phyloP scores from a whole-genome alignment of 1,140 invertebrate species.

The Drosophila hydei region DNA sequence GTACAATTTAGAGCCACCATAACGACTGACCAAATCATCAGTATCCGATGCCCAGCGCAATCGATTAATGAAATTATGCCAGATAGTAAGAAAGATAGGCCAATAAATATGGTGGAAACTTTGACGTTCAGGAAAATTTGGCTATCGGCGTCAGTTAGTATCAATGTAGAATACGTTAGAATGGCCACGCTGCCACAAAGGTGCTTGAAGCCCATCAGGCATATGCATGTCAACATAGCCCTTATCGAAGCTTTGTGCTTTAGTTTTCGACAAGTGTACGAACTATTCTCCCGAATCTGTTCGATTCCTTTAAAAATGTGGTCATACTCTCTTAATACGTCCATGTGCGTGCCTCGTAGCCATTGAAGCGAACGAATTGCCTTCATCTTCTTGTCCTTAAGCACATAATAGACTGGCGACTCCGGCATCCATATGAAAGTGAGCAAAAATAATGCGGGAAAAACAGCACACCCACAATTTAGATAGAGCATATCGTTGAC shows the following conservation, averaged over 20 bases:
- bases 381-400: neutral
- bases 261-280: neutral
- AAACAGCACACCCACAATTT: constrained; percentile 8
- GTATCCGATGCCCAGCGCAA: neutral
- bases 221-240: constrained; percentile 85
- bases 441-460: constrained; percentile 1
- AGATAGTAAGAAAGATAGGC: neutral
- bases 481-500: neutral
- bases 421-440: constrained; percentile 27
- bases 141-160: neutral
- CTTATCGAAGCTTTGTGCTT: constrained; percentile 51
- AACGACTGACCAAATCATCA: neutral
- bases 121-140: neutral
- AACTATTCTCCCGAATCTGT: neutral
- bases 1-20: neutral
- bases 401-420: constrained; percentile 24
- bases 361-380: constrained; percentile 10
- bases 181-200: constrained; percentile 12
- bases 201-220: constrained; percentile 69
- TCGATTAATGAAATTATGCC: neutral
- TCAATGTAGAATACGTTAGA: neutral
- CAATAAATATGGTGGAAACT: constrained; percentile 1
- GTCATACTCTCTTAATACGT: neutral
- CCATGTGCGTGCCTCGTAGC: neutral
- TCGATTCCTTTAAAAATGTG: neutral